Base-by-base conservation (phyloP, 1,140 invertebrate genomes). In the Heterodera schachtii region DNA sequence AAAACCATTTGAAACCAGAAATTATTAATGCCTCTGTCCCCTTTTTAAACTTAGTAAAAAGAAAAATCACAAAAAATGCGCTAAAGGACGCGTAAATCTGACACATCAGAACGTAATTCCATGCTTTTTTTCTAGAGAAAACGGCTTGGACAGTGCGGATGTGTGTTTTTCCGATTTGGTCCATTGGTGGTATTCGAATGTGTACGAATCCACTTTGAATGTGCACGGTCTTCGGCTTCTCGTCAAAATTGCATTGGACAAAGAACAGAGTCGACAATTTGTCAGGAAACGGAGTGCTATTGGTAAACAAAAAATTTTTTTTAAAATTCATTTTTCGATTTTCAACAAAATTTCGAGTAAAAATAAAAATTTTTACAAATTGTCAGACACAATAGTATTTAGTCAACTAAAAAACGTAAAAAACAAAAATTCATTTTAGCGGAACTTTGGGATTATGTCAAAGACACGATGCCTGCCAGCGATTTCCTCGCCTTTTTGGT, bases 401-500 rank as follows among this genome's bases (percentile, higher is more conserved):
- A n/a, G n/a, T n/a, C n/a, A n/a, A n/a, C n/a, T n/a, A n/a, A n/a
- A n/a, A n/a, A n/a, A n/a, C n/a, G n/a, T n/a, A n/a, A n/a, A n/a
- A n/a, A n/a, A n/a, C n/a, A n/a, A n/a, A n/a, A n/a, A 31, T 31
- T 31, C 31, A 13, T 31, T 46, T 49, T 64, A 76, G 75, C n/a
- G 19, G 41, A 5, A n/a, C 66, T 76, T 43, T 76, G 75, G 75
- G 21, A 76, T n/a, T 41, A 52, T 16, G 57, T 66, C 47, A 57
- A 76, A 60, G 66, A 57, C 19, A 64, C 66, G 7, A 44, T 76
- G 66, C 57, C 13, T 3, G 49, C 16, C 16, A 57, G 44, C 19
- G 75, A 76, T 21, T 76, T 76, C 57, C 57, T 76, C 46, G 75
- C 75, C 41, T 76, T 43, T 60, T 60, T 76, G 49, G 2, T 76